Base-by-base conservation (phyloP, 2,888 invertebrate genomes). In the Onchidella celtica region DNA sequence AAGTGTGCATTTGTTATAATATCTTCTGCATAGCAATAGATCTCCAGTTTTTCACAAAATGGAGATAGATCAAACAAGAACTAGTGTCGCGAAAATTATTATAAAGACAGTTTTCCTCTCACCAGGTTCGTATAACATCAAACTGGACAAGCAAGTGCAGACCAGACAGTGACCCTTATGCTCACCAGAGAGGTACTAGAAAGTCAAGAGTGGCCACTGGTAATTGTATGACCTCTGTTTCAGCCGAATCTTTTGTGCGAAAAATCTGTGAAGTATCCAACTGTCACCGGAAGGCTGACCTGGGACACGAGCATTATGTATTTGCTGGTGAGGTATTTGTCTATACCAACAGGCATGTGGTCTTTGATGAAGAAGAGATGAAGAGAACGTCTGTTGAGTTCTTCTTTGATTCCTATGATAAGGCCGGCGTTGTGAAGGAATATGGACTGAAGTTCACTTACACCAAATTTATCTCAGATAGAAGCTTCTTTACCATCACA, bases 331-430 rank as follows among this genome's bases (percentile, higher is more conserved):
- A 61, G 9, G 6, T 61, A n/a, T 24, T 24, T 6, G n/a, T 61
- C 61, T 61, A 21, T 21, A 61, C 61, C 61, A 61, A 61, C 61
- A 24, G n/a, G 6, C 61, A 24, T 24, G 61, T 61, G 4, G 27
- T 61, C 61, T 61, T 61, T 24, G 61, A 61, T n/a, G 61, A 61
- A n/a, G 61, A 61, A n/a, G 61, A 61, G 61, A 6, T 61, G n/a
- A 21, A 24, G 61, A 61, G n/a, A 24, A 61, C 61, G 61, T 6
- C 6, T 21, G 61, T 61, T 4, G 61, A 61, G n/a, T 61, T 61
- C n/a, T 61, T 61, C 27, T 61, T 17, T n/a, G 61, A 61, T 24
- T 61, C 61, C 4, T 6, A 24, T 24, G 27, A 61, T n/a, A 24
- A 24, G 6, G 61, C 27, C 6, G n/a, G n/a, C n/a, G 21, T 61